These are phyloP conservation scores for Agrotis puta DNA, from an alignment of 2,888 invertebrate species.

Conservation along the genomic window DNA sequence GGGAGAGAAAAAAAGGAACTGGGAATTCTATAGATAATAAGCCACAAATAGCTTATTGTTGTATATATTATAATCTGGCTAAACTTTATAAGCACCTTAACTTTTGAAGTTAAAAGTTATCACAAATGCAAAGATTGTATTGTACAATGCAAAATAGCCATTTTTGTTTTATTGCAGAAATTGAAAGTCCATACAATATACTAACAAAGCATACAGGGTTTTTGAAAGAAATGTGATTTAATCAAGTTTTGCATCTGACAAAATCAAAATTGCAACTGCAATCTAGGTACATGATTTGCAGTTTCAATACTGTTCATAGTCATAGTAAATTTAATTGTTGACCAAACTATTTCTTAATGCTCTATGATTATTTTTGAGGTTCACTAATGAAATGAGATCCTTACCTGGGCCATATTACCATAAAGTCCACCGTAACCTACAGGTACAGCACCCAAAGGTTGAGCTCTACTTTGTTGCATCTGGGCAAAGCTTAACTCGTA, in stretches of 20 bases:
- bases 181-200: too few relatives aligned
- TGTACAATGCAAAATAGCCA: too few relatives aligned
- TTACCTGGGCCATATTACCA: conserved; percentile 18
- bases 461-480: conserved; percentile 24
- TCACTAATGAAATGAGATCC: background rate
- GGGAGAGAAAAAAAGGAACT: background rate
- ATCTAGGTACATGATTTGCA: too few relatives aligned
- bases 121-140: too few relatives aligned
- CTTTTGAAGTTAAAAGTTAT: background rate
- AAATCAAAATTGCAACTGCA: too few relatives aligned
- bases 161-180: too few relatives aligned
- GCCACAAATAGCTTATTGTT: background rate
- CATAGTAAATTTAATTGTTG: too few relatives aligned
- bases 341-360: background rate
- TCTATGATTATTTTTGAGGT: too few relatives aligned
- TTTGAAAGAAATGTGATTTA: too few relatives aligned
- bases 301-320: too few relatives aligned
- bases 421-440: conserved; percentile 6
- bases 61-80: background rate
- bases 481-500: conserved; percentile 21
- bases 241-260: too few relatives aligned
- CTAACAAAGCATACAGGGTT: too few relatives aligned
- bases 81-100: background rate
- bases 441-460: background rate
- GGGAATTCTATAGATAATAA: background rate